A percentile compares a stretch with the other conserved stretches of the same genome.
Conservation (phyloP, 2,113 vertebrate genomes). For the Prunella fulvescens region DNA sequence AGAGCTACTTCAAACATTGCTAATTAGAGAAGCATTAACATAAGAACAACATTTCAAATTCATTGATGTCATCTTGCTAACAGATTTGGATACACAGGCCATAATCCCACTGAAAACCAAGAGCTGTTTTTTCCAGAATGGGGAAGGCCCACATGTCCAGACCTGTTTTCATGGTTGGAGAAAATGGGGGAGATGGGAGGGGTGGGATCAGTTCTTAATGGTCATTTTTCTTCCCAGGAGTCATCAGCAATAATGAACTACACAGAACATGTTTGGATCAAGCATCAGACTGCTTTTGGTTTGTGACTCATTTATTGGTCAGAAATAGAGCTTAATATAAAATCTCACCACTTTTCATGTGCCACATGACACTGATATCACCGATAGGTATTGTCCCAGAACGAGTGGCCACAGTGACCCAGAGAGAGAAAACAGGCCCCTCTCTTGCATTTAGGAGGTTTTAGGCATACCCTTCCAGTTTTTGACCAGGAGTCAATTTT, state of each 20-base stretch:
- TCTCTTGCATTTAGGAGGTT: background rate
- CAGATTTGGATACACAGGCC: constrained; percentile 26
- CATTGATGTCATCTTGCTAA: constrained; percentile 61
- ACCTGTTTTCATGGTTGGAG: background rate
- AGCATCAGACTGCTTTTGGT: background rate
- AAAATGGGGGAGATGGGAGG: background rate
- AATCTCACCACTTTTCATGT: background rate
- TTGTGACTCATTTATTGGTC: background rate
- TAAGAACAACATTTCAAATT: constrained; percentile 52
- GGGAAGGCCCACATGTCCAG: background rate
- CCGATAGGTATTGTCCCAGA: background rate
- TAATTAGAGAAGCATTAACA: constrained; percentile 57
- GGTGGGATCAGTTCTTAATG: background rate
- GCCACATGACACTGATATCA: background rate
- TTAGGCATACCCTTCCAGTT: background rate
- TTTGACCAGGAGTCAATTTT: background rate
- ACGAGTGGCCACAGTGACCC: background rate
- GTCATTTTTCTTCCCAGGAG: background rate
- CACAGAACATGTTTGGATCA: background rate
- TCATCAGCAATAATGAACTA: background rate
- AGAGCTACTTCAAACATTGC: constrained; percentile 54
- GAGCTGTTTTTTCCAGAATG: background rate
- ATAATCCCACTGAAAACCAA: constrained; percentile 10
- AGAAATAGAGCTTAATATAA: background rate
- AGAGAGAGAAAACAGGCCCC: background rate